phyloP scores from a whole-genome alignment of 2,797 vertebrate species.

The Sciaenops ocellatus region DNA sequence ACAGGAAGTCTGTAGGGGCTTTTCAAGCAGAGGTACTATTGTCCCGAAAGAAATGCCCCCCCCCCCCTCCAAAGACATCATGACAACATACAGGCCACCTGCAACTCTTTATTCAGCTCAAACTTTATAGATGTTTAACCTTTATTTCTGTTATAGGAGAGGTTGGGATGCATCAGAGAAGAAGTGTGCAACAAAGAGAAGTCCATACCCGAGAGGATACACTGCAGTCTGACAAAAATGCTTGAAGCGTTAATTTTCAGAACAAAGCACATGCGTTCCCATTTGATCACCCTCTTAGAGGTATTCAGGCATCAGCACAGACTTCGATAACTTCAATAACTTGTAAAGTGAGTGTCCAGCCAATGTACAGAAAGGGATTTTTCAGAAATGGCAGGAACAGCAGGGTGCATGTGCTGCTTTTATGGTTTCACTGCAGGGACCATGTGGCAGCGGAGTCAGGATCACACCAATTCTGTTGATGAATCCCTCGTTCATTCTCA shows the following conservation, averaged over 20 bases:
- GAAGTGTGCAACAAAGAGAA: slow-evolving; percentile 26
- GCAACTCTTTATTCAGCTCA: slow-evolving; percentile 30
- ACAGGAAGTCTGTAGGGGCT: slow-evolving; percentile 35
- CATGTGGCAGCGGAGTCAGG: slow-evolving; percentile 40
- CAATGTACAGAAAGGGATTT: slow-evolving; percentile 22
- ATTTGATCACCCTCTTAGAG: slow-evolving; percentile 49
- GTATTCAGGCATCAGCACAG: slow-evolving; percentile 47
- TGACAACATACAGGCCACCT: slow-evolving; percentile 41
- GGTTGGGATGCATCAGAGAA: slow-evolving; percentile 2
- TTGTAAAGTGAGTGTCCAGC: slow-evolving; percentile 18
- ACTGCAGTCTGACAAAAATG: slow-evolving; percentile 19
- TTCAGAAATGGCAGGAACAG: slow-evolving; percentile 39
- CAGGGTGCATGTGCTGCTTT: slow-evolving; percentile 42
- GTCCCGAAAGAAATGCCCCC: slow-evolving; percentile 1
- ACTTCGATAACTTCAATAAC: slow-evolving; percentile 44
- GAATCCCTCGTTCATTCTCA: slow-evolving; percentile 20
- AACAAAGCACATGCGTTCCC: slow-evolving; percentile 10
- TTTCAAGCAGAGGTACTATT: slow-evolving; percentile 16
- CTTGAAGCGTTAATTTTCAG: slow-evolving; percentile 36
- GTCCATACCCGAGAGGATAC: slow-evolving; percentile 28
- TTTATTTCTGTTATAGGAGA: background rate
- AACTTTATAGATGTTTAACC: slow-evolving; percentile 30
- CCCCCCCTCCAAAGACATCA: background rate
- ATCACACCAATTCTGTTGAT: slow-evolving; percentile 10
- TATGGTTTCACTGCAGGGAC: slow-evolving; percentile 24